phyloP scores from a whole-genome alignment of 2,113 vertebrate species.

The Pongo pygmaeus region DNA sequence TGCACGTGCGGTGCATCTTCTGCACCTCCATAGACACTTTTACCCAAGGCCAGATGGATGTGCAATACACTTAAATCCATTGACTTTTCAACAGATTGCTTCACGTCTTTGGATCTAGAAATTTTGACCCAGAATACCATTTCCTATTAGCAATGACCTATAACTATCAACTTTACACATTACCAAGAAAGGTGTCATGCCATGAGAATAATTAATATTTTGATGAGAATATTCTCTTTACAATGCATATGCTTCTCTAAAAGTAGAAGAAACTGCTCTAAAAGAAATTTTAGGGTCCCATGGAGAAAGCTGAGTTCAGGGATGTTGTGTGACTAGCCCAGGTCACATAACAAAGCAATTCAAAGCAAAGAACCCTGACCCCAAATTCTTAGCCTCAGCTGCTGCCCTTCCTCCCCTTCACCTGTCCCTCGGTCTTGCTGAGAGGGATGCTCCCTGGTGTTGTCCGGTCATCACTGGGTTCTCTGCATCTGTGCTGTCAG shows the following conservation, averaged over 20 bases:
- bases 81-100: not conserved
- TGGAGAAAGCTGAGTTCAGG: not conserved
- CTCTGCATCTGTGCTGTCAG: not conserved
- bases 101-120: not conserved
- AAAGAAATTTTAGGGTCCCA: not conserved
- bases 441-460: rapidly evolving
- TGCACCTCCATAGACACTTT: not conserved
- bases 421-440: not conserved
- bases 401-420: not conserved
- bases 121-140: not conserved
- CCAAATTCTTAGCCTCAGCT: not conserved
- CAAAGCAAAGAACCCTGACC: not conserved
- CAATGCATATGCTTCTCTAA: not conserved
- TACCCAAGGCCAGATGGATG: not conserved
- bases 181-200: not conserved
- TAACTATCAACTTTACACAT: not conserved
- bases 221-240: not conserved
- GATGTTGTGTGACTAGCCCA: not conserved
- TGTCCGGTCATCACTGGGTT: not conserved
- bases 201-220: not conserved
- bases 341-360: not conserved
- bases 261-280: not conserved
- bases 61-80: not conserved
- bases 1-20: not conserved
- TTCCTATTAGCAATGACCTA: not conserved